These are phyloP conservation scores for Paratrypauchen microcephalus DNA, from an alignment of 2,797 vertebrate genomes.

Conservation along the genomic window DNA sequence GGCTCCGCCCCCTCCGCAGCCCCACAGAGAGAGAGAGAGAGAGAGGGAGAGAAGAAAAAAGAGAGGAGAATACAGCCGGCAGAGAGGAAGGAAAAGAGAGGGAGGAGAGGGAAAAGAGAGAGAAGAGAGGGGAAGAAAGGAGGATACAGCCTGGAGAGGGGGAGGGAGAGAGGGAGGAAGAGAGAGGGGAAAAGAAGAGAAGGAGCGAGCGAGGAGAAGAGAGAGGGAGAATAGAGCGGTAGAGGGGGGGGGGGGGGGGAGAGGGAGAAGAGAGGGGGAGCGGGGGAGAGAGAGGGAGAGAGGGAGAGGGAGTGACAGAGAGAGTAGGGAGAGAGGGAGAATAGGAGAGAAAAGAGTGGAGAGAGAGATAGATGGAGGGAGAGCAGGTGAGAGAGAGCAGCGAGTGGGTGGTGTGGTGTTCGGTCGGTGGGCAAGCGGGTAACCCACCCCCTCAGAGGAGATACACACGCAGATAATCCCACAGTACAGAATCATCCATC, in stretches of 20 bases:
- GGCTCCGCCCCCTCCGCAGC: constrained; percentile 78
- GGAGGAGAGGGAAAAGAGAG: neutral
- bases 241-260: neutral
- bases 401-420: constrained; percentile 16
- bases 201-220: neutral
- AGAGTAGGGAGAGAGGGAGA: constrained; percentile 34
- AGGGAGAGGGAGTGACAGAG: constrained; percentile 47
- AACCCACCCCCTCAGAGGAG: constrained; percentile 20
- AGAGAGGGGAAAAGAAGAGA: neutral
- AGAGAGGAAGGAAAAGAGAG: constrained; percentile 34
- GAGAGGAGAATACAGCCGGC: too few relatives aligned
- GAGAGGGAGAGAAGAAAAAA: constrained; percentile 12
- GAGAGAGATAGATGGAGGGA: constrained; percentile 54
- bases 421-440: neutral
- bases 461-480: constrained; percentile 44
- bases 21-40: constrained; percentile 46
- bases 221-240: too few relatives aligned
- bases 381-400: constrained; percentile 20
- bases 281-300: constrained; percentile 40
- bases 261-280: too few relatives aligned
- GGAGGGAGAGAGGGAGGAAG: constrained; percentile 20
- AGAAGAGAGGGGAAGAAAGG: constrained; percentile 19
- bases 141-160: constrained; percentile 30
- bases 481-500: too few relatives aligned
- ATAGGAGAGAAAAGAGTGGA: constrained; percentile 40